Conservation (phyloP, 2,888 invertebrate species). For the Xiphydria camelus region DNA sequence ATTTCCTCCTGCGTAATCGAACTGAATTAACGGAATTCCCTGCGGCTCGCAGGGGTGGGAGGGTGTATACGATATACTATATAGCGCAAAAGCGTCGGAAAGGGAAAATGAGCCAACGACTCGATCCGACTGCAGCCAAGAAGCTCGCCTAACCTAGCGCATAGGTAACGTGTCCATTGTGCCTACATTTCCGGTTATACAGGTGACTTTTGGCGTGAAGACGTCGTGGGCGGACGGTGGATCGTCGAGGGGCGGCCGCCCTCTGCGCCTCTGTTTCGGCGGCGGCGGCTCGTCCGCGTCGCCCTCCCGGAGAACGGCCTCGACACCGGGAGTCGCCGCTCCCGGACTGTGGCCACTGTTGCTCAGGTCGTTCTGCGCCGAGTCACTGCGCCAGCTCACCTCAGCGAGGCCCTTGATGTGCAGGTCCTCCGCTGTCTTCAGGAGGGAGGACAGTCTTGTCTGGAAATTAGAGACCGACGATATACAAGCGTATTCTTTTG, state of each 20-base stretch:
- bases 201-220: conserved; percentile 61
- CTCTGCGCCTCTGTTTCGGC: conserved; percentile 66
- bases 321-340: conserved; percentile 48
- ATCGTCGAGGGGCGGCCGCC: conserved; percentile 70
- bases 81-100: conserved; percentile 20
- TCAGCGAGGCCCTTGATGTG: conserved; percentile 90
- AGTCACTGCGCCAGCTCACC: conserved; percentile 75
- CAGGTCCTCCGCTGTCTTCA: conserved; percentile 90
- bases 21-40: background rate
- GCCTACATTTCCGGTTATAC: conserved; percentile 57
- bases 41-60: background rate
- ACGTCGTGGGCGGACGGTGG: conserved; percentile 60
- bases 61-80: background rate
- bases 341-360: conserved; percentile 52
- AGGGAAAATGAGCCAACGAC: conserved; percentile 5
- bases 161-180: conserved; percentile 23
- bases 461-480: no score
- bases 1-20: conserved; percentile 47
- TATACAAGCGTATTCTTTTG: no score
- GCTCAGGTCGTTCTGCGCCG: conserved; percentile 45
- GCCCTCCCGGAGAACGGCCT: conserved; percentile 50
- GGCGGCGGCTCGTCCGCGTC: conserved; percentile 52
- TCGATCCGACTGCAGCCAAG: conserved; percentile 5
- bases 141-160: conserved; percentile 33
- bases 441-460: conserved; percentile 82